Percentiles rank a stretch among this genome's conserved stretches.
phyloP scores from a whole-genome alignment of 2,888 invertebrate species.

The Hartigia nigra region DNA sequence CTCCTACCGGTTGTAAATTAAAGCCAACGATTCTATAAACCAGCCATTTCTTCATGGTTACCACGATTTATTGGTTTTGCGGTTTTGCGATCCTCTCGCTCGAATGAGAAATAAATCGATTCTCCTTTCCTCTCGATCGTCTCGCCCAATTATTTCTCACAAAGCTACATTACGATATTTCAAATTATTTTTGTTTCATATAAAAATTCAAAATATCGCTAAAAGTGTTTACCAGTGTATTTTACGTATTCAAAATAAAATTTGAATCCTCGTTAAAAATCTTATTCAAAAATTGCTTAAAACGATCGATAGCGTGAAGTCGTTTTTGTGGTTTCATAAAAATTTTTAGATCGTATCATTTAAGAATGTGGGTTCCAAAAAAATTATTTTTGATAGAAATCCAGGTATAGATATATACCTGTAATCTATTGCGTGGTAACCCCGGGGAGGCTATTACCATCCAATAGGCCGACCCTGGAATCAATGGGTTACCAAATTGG shows the following conservation, averaged over 20 bases:
- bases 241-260: not conserved
- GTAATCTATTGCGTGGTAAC: conserved; percentile 16
- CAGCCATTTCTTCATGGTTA: conserved; percentile 10
- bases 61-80: conserved; percentile 9
- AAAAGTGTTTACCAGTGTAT: not conserved
- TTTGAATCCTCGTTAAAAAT: not conserved
- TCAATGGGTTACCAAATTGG: conserved; percentile 58
- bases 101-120: conserved; percentile 1
- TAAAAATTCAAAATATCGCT: not conserved
- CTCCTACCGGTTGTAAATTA: conserved; percentile 41
- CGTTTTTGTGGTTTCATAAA: not conserved
- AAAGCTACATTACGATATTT: not conserved
- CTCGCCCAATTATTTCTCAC: not conserved
- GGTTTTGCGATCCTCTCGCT: not conserved
- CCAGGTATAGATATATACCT: not conserved
- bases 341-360: not conserved
- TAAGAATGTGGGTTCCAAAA: not conserved
- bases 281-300: not conserved
- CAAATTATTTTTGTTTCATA: not conserved
- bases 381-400: not conserved
- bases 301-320: not conserved
- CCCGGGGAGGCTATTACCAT: conserved; percentile 40
- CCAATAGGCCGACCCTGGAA: conserved; percentile 41
- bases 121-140: not conserved
- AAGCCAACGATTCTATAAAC: conserved; percentile 44